A percentile compares a stretch with the other conserved stretches of the same genome.
Evolutionary conservation across 2,113 vertebrate species (phyloP).

Genomic region (Ophthalmolycus amberensis): DNA sequence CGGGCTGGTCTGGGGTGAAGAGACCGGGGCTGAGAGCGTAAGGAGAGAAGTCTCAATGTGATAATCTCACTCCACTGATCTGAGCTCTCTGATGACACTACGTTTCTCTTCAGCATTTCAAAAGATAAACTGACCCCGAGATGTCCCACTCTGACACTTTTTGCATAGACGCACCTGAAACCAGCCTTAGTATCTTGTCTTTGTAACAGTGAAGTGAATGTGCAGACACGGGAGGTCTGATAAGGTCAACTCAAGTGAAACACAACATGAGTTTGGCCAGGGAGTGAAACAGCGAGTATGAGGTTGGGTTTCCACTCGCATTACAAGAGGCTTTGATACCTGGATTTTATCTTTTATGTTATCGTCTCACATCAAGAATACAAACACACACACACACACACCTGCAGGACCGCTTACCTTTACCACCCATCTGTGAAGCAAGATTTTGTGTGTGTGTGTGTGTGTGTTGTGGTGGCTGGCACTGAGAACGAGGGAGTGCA

Average conservation of each 20-base stretch:
- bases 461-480: conserved; percentile 23
- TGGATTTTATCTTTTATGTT: conserved; percentile 70
- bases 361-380: conserved; percentile 67
- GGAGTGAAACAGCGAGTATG: conserved; percentile 61
- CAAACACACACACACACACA: conserved; percentile 62
- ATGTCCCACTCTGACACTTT: conserved; percentile 50
- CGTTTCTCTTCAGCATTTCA: conserved; percentile 48
- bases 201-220: conserved; percentile 33
- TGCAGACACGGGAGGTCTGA: conserved; percentile 57
- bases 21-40: conserved; percentile 33
- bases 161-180: conserved; percentile 50
- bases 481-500: neutral
- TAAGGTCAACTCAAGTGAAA: conserved; percentile 68
- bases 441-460: conserved; percentile 21
- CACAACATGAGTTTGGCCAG: conserved; percentile 54
- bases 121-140: conserved; percentile 55
- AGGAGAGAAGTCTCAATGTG: conserved; percentile 63
- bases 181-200: conserved; percentile 23
- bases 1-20: conserved; percentile 14
- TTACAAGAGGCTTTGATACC: conserved; percentile 68
- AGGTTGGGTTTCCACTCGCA: conserved; percentile 62
- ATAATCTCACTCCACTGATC: conserved; percentile 53
- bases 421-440: conserved; percentile 36
- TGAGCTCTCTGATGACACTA: conserved; percentile 41
- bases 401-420: conserved; percentile 37